Base-by-base conservation (phyloP, 2,888 invertebrate species). In the Steinernema hermaphroditum region DNA sequence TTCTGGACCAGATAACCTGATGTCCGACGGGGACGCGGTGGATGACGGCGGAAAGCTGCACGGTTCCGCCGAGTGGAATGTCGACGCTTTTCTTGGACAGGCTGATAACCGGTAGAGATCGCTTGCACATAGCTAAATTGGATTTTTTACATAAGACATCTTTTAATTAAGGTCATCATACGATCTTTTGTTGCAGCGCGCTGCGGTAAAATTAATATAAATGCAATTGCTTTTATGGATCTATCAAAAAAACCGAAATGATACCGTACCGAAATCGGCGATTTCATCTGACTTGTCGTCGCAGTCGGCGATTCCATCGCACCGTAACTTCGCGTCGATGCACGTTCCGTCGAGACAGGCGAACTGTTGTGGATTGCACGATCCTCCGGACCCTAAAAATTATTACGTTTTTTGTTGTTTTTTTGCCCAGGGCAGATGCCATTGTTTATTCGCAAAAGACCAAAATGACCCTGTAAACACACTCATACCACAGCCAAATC, bases 241-340 rank as follows among this genome's bases (percentile, higher is more conserved):
- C 16, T 19, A 46, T 37, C 4, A 37, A 37, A 37, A 37, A n/a
- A n/a, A n/a, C n/a, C 37, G 4, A 46, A 9, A 46, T n/a, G 27
- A 4, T 8, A 8, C 0, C 27, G 2, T 37, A 78, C 78, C 81
- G 41, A 79, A 77, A 22, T 74, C 74, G 27, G 73, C 90, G 68
- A 90, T 89, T 88, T 97, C 96, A 86, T 96, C 96, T 0, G 93
- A 93, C 12, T 91, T 91, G 86, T 96, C 96, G 0, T 91, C 91
- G 86, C 96, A 96, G 88, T 96, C 96, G 82, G 93, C 91, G 81
- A 94, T 93, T 0, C 92, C 92, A 87, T 96, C 96, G 87, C 96
- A 96, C 27, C 79, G 72, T 37, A 44, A 74, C 44, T 74, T 75
- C 22, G 76, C 76, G 6, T 77, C 72, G 43, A 82, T 81, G 72